These are phyloP conservation scores for Poecilia velifera DNA, from an alignment of 2,797 vertebrate species.

Conservation along the genomic window DNA sequence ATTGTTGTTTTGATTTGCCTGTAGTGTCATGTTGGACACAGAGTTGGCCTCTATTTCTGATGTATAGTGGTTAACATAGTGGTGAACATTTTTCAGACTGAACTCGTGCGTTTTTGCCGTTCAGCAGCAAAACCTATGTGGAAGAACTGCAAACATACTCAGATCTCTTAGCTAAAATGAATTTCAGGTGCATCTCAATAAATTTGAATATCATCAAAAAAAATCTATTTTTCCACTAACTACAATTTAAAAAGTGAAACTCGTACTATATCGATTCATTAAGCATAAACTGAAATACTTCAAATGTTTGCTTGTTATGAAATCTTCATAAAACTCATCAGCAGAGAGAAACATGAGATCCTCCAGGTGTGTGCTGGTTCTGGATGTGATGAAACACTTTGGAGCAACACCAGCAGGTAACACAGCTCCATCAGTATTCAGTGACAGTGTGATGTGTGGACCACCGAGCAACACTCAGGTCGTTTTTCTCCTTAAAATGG, in stretches of 20 bases:
- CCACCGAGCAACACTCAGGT: not conserved
- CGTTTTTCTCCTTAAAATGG: not conserved
- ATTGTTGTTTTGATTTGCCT: slow-evolving; percentile 25
- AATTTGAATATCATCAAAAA: not conserved
- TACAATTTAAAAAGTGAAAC: not conserved
- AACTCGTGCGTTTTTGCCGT: not conserved
- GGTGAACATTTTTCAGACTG: slow-evolving; percentile 33
- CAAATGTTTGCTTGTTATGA: not conserved
- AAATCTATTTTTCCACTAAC: not conserved
- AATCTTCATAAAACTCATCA: not conserved
- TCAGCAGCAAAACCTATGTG: slow-evolving; percentile 7
- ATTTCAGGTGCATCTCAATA: not conserved
- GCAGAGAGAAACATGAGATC: not conserved
- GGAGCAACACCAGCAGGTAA: not conserved
- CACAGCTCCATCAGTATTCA: not conserved
- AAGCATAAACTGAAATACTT: not conserved
- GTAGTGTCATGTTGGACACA: slow-evolving; percentile 37
- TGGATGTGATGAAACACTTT: not conserved
- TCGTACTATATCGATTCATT: not conserved
- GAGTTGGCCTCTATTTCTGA: slow-evolving; percentile 77
- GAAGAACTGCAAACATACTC: not conserved
- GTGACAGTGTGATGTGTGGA: not conserved
- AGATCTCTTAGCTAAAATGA: not conserved
- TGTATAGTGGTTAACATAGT: slow-evolving; percentile 59
- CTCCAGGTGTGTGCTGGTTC: not conserved